Evolutionary conservation across 2,113 vertebrate genomes (phyloP).

Genomic region (Dicerorhinus sumatrensis): DNA sequence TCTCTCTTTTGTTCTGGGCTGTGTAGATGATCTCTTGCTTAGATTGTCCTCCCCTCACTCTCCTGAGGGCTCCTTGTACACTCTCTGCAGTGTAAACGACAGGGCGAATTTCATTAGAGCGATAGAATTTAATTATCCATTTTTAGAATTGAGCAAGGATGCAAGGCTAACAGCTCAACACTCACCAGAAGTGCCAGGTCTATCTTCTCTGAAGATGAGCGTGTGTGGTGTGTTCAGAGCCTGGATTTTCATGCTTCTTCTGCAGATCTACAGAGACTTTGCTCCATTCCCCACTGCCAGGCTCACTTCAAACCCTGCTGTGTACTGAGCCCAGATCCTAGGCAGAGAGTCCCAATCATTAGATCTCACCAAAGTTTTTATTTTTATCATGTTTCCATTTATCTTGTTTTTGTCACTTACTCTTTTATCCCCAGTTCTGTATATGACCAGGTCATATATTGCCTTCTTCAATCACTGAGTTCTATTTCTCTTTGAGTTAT

Average conservation of each 20-base stretch:
- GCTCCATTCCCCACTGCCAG: background rate
- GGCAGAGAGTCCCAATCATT: slow-evolving; percentile 55
- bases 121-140: slow-evolving; percentile 79
- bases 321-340: slow-evolving; percentile 57
- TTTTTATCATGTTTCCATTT: slow-evolving; percentile 76
- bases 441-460: slow-evolving; percentile 56
- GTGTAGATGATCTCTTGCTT: background rate
- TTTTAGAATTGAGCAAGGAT: slow-evolving; percentile 71
- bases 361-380: slow-evolving; percentile 61
- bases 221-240: slow-evolving; percentile 48
- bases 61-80: background rate
- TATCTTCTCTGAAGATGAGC: slow-evolving; percentile 65
- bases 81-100: slow-evolving; percentile 59
- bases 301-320: slow-evolving; percentile 62
- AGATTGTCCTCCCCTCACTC: background rate
- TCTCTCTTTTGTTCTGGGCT: background rate
- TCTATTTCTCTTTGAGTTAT: slow-evolving; percentile 70
- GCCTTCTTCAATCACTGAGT: slow-evolving; percentile 58
- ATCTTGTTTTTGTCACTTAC: slow-evolving; percentile 70
- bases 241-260: slow-evolving; percentile 45
- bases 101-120: slow-evolving; percentile 74
- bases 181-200: slow-evolving; percentile 61
- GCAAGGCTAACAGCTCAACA: slow-evolving; percentile 65
- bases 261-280: slow-evolving; percentile 52
- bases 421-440: slow-evolving; percentile 62